Conservation (phyloP, 2,113 vertebrate genomes). For the Mormyrus lacerda region DNA sequence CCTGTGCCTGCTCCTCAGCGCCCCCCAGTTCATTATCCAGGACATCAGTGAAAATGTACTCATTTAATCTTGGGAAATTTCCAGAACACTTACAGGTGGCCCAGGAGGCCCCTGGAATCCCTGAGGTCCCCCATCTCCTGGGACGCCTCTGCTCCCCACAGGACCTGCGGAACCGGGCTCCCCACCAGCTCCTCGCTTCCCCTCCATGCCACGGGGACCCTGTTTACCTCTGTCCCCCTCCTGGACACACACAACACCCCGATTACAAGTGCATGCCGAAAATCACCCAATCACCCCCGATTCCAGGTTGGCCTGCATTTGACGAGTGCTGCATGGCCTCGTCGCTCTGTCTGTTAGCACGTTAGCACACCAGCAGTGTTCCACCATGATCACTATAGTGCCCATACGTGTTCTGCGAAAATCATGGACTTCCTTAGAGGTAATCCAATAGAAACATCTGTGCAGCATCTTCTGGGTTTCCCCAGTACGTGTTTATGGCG, state of each 20-base stretch:
- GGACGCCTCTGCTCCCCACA: conserved; percentile 50
- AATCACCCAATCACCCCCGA: background rate
- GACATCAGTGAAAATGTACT: background rate
- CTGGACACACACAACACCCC: conserved; percentile 42
- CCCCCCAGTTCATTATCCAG: background rate
- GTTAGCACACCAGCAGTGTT: background rate
- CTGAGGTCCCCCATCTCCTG: conserved; percentile 52
- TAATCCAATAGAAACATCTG: background rate
- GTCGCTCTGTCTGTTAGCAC: background rate
- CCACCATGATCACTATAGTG: background rate
- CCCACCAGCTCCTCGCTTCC: conserved; percentile 57
- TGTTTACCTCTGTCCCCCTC: conserved; percentile 51
- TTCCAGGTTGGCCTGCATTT: background rate
- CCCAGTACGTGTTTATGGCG: background rate
- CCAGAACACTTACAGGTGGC: conserved; percentile 48
- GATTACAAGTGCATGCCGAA: background rate
- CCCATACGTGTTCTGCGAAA: background rate
- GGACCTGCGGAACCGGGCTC: conserved; percentile 51
- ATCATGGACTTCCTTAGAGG: background rate
- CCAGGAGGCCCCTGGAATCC: conserved; percentile 57
- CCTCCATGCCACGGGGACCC: conserved; percentile 52
- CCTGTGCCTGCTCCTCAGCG: too few species aligned
- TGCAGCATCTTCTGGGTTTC: background rate
- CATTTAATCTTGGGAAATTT: background rate
- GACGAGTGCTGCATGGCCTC: background rate